phyloP scores from a whole-genome alignment of 2,888 invertebrate species.

The Nephrotoma flavescens region DNA sequence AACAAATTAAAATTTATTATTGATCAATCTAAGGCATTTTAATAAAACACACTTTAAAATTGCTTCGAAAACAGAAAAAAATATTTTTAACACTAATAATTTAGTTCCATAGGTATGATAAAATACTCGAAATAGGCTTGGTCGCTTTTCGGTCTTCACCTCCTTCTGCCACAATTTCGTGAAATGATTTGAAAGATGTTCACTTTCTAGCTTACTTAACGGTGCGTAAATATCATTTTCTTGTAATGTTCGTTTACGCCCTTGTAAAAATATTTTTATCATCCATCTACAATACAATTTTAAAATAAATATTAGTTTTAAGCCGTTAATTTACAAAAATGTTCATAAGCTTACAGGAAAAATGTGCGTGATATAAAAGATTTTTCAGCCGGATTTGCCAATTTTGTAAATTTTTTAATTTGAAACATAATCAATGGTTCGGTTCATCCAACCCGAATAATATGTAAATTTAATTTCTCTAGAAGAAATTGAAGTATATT shows the following conservation, averaged over 20 bases:
- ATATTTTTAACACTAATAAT: constrained; percentile 24
- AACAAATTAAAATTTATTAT: constrained; percentile 13
- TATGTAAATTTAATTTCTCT: neutral
- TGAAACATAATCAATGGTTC: neutral
- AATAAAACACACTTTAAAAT: constrained; percentile 20
- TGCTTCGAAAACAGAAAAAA: constrained; percentile 24
- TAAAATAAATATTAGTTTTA: neutral
- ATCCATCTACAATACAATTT: constrained; percentile 25
- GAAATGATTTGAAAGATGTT: constrained; percentile 33
- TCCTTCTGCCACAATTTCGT: constrained; percentile 31
- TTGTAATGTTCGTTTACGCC: constrained; percentile 34
- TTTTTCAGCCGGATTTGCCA: neutral
- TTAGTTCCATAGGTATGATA: constrained; percentile 30
- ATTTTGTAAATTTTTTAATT: neutral
- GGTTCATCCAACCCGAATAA: neutral
- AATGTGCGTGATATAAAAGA: neutral
- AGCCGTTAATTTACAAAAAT: neutral
- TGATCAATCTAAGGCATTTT: neutral
- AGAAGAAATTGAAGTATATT: neutral
- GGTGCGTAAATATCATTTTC: constrained; percentile 41
- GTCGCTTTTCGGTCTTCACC: constrained; percentile 22
- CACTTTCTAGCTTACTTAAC: constrained; percentile 36
- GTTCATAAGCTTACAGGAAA: neutral
- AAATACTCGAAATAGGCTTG: constrained; percentile 33
- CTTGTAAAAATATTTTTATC: constrained; percentile 35